A percentile compares a stretch with the other conserved stretches of the same genome.
Evolutionary conservation across 2,888 invertebrate genomes (phyloP).

Genomic region (Baronia brevicornis): DNA sequence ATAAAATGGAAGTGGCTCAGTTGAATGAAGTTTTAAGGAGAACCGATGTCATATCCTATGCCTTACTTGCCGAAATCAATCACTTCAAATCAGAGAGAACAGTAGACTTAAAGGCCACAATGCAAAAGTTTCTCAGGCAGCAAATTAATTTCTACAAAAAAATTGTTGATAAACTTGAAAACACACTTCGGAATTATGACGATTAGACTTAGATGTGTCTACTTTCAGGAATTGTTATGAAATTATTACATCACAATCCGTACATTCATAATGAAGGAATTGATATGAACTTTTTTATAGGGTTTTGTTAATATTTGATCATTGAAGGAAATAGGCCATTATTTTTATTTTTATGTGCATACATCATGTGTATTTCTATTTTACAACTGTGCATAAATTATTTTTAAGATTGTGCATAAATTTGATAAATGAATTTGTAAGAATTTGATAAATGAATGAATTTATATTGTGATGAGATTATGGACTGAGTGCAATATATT

Average conservation of each 20-base stretch:
- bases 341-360: conserved; percentile 21
- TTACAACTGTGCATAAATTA: conserved; percentile 16
- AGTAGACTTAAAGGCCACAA: conserved; percentile 87
- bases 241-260: conserved; percentile 6
- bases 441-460: conserved; percentile 39
- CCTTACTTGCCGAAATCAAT: conserved; percentile 94
- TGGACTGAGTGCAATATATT: conserved; percentile 49
- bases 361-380: too few species aligned
- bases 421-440: conserved; percentile 47
- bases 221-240: conserved; percentile 10
- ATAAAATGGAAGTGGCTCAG: conserved; percentile 88
- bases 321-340: conserved; percentile 22
- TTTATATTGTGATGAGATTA: conserved; percentile 56
- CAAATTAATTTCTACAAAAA: conserved; percentile 95
- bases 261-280: conserved; percentile 9
- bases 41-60: conserved; percentile 94
- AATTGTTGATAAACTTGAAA: conserved; percentile 83
- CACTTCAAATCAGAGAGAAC: conserved; percentile 94
- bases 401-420: conserved; percentile 23
- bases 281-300: conserved; percentile 8
- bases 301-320: too few species aligned
- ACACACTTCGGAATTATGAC: conserved; percentile 67
- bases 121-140: conserved; percentile 89
- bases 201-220: conserved; percentile 34
- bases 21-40: conserved; percentile 87